These are phyloP conservation scores for Deilephila porcellus DNA, from an alignment of 2,888 invertebrate genomes.

Conservation along the genomic window DNA sequence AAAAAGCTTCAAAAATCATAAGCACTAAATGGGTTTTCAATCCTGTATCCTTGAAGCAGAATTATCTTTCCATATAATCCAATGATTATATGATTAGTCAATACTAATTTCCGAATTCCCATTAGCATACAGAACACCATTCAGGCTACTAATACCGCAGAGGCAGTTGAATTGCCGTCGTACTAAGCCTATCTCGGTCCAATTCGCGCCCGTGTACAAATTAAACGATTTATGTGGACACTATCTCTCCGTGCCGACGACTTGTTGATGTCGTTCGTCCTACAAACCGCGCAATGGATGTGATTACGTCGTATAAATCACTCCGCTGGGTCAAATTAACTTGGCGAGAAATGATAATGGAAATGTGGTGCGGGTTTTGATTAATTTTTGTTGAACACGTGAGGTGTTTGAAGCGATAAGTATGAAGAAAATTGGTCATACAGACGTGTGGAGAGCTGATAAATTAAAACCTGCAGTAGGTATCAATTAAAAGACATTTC, in stretches of 20 bases:
- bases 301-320: constrained; percentile 21
- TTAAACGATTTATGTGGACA: constrained; percentile 34
- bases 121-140: constrained; percentile 21
- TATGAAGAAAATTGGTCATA: not conserved
- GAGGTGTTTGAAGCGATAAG: not conserved
- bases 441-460: too few relatives aligned
- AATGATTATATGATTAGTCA: too few relatives aligned
- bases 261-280: constrained; percentile 30
- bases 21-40: too few relatives aligned
- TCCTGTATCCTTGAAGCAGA: not conserved
- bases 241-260: constrained; percentile 14
- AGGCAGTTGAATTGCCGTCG: not conserved
- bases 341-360: constrained; percentile 11
- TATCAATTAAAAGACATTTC: too few relatives aligned
- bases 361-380: constrained; percentile 6
- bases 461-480: too few relatives aligned
- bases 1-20: too few relatives aligned
- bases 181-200: constrained; percentile 28
- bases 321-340: not conserved
- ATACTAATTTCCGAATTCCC: constrained; percentile 9
- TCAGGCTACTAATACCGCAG: not conserved
- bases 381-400: not conserved
- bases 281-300: constrained; percentile 10
- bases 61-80: not conserved
- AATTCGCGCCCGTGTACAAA: constrained; percentile 34